Evolutionary conservation across 2,797 vertebrate species (phyloP).

Genomic region (Myotis planiceps): DNA sequence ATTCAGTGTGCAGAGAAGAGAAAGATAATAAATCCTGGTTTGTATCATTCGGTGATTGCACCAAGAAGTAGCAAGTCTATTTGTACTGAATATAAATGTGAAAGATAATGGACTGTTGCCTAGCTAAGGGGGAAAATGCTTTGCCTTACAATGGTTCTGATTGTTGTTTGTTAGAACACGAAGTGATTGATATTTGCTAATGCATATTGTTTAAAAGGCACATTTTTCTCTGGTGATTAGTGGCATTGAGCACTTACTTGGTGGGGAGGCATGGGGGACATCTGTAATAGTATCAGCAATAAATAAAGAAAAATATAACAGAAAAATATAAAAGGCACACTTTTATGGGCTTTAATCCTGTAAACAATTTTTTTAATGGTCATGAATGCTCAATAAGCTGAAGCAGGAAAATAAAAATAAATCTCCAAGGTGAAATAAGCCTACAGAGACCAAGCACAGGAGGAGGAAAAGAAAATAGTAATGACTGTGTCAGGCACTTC

Average conservation of each 20-base stretch:
- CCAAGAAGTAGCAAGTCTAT: conserved; percentile 33
- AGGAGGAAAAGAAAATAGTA: not conserved
- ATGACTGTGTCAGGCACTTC: not conserved
- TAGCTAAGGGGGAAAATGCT: conserved; percentile 51
- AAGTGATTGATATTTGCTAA: conserved; percentile 60
- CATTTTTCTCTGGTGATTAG: not conserved
- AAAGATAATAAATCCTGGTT: conserved; percentile 31
- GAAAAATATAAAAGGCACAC: conserved; percentile 10
- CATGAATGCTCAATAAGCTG: conserved; percentile 22
- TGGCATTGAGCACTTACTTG: not conserved
- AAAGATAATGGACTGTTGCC: conserved; percentile 23
- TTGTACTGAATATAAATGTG: conserved; percentile 51
- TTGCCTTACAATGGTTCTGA: conserved; percentile 50
- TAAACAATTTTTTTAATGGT: conserved; percentile 51
- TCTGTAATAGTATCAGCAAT: not conserved
- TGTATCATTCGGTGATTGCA: not conserved
- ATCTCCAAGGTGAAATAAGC: conserved; percentile 36
- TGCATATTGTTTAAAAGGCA: conserved; percentile 49
- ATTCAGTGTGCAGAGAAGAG: not conserved
- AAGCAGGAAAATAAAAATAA: conserved; percentile 57
- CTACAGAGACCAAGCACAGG: not conserved
- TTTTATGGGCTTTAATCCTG: conserved; percentile 14
- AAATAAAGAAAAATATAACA: not conserved
- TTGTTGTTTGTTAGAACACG: conserved; percentile 23
- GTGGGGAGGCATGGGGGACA: not conserved